phyloP scores from a whole-genome alignment of 2,888 invertebrate species.

The Deilephila elpenor region DNA sequence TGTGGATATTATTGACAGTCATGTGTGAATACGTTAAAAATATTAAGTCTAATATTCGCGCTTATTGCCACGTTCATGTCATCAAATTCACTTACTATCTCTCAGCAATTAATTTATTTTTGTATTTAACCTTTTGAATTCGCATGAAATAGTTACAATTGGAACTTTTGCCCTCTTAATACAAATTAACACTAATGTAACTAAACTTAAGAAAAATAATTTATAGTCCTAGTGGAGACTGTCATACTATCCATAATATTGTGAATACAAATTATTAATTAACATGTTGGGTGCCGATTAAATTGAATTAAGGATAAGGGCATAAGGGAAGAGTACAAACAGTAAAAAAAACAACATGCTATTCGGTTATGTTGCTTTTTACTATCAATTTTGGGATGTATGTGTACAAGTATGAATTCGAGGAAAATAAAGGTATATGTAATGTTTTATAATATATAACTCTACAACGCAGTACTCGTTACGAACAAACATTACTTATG shows the following conservation, averaged over 20 bases:
- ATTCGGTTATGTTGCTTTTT: constrained; percentile 84
- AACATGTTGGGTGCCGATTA: not conserved
- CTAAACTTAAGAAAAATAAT: not conserved
- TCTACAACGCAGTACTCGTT: constrained; percentile 83
- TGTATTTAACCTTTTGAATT: no score
- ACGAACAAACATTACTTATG: constrained; percentile 83
- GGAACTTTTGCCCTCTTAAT: no score
- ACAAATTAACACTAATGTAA: no score
- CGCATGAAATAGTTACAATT: no score
- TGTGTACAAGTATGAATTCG: constrained; percentile 84
- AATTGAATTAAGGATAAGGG: constrained; percentile 39
- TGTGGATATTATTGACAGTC: no score
- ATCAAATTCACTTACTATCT: no score
- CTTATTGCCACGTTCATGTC: no score
- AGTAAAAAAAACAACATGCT: constrained; percentile 73
- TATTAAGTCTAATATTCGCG: no score
- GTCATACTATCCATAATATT: no score
- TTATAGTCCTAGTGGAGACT: not conserved
- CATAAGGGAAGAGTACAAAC: constrained; percentile 48
- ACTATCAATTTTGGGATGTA: constrained; percentile 84
- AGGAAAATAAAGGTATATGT: constrained; percentile 83
- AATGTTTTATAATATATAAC: constrained; percentile 77
- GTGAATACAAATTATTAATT: no score
- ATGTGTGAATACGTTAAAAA: no score
- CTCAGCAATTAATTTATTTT: no score